Conservation (phyloP, 2,888 invertebrate species). For the Drosophila peninsularis region DNA sequence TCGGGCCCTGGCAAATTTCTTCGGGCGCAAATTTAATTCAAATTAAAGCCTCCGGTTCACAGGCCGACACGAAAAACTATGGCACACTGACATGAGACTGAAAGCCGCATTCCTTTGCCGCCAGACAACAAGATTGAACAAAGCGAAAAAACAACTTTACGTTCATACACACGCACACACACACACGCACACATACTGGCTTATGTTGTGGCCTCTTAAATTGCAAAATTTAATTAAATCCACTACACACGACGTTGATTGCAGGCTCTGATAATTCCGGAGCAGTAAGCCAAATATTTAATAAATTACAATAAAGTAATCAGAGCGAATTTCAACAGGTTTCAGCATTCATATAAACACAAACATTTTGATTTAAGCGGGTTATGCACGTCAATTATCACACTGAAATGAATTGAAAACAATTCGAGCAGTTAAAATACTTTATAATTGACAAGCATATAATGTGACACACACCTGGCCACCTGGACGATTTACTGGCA, state of each 20-base stretch:
- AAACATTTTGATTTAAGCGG: conserved; percentile 20
- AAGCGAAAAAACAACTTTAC: conserved; percentile 47
- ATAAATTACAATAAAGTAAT: conserved; percentile 32
- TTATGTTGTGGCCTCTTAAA: conserved; percentile 45
- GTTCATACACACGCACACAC: neutral
- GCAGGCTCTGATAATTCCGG: conserved; percentile 57
- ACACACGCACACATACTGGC: neutral
- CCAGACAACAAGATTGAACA: conserved; percentile 52
- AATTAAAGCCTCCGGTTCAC: conserved; percentile 56
- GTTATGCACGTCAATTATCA: conserved; percentile 29
- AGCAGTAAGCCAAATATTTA: conserved; percentile 42
- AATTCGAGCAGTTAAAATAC: conserved; percentile 24
- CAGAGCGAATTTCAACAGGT: conserved; percentile 33
- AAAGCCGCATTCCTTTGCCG: conserved; percentile 58
- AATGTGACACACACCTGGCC: neutral
- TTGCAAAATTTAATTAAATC: conserved; percentile 64
- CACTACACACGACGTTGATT: conserved; percentile 46
- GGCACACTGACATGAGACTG: conserved; percentile 57
- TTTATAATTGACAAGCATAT: conserved; percentile 3
- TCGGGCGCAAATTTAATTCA: conserved; percentile 63
- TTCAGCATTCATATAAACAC: neutral
- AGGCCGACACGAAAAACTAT: conserved; percentile 44
- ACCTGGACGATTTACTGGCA: neutral
- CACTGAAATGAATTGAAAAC: conserved; percentile 26
- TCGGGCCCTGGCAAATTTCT: conserved; percentile 36